Evolutionary conservation across 2,113 vertebrate species (phyloP).

Genomic region (Gobio gobio): DNA sequence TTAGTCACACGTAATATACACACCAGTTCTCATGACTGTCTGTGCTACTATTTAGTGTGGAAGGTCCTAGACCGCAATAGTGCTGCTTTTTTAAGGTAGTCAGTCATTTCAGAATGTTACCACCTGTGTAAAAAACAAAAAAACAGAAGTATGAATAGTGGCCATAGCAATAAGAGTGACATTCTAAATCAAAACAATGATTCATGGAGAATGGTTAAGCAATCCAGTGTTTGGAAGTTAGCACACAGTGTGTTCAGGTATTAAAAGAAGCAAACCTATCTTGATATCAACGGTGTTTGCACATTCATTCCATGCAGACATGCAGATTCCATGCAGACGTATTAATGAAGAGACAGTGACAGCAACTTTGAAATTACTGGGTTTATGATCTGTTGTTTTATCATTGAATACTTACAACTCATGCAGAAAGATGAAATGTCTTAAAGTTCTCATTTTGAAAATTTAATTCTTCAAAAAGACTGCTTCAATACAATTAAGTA

Average conservation of each 20-base stretch:
- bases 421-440: no score
- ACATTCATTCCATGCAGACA: not conserved
- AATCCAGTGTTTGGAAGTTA: not conserved
- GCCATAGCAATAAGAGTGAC: not conserved
- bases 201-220: not conserved
- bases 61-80: conserved; percentile 20
- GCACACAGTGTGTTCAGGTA: not conserved
- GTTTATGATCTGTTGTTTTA: not conserved
- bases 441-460: not conserved
- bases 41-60: not conserved
- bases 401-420: no score
- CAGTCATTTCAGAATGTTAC: conserved; percentile 33
- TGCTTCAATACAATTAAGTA: not conserved
- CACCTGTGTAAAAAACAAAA: conserved; percentile 10
- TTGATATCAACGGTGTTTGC: not conserved
- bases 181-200: conserved; percentile 1
- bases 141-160: conserved; percentile 7
- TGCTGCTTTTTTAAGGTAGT: not conserved
- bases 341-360: not conserved
- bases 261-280: not conserved
- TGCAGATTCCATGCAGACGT: not conserved
- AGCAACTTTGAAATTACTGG: not conserved
- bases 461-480: not conserved
- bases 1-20: not conserved
- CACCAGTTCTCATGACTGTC: conserved; percentile 46